phyloP scores from a whole-genome alignment of 2,888 invertebrate genomes.

The Rhyacophila evoluta region DNA sequence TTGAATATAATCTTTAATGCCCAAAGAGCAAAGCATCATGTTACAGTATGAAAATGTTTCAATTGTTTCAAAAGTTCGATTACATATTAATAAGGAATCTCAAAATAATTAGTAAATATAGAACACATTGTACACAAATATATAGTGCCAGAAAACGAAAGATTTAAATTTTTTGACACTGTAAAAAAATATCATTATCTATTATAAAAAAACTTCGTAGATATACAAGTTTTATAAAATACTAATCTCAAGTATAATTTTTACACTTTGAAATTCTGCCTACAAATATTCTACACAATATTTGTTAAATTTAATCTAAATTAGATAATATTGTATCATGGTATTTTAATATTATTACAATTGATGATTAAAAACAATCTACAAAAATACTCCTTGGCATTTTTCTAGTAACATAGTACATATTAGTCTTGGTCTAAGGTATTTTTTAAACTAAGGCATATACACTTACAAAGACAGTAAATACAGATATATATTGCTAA shows the following conservation, averaged over 20 bases:
- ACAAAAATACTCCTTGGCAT: background rate
- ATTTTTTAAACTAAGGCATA: background rate
- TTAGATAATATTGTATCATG: background rate
- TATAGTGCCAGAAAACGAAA: background rate
- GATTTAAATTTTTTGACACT: background rate
- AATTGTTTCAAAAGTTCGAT: too few species aligned
- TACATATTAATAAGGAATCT: too few species aligned
- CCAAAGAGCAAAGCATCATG: too few species aligned
- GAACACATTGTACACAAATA: background rate
- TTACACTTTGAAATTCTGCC: background rate
- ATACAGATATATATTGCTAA: background rate
- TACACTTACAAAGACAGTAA: background rate
- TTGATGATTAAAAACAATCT: background rate
- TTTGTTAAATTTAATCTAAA: background rate
- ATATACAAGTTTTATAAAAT: background rate
- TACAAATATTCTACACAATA: background rate
- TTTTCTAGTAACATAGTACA: background rate
- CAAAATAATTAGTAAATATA: background rate
- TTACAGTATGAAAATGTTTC: too few species aligned
- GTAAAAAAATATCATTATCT: constrained; percentile 4
- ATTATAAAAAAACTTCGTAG: background rate
- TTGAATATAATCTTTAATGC: too few species aligned
- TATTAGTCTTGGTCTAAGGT: constrained; percentile 5
- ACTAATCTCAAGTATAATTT: background rate
- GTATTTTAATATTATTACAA: background rate